Base-by-base conservation (phyloP, 2,888 invertebrate genomes). In the Latrodectus elegans region DNA sequence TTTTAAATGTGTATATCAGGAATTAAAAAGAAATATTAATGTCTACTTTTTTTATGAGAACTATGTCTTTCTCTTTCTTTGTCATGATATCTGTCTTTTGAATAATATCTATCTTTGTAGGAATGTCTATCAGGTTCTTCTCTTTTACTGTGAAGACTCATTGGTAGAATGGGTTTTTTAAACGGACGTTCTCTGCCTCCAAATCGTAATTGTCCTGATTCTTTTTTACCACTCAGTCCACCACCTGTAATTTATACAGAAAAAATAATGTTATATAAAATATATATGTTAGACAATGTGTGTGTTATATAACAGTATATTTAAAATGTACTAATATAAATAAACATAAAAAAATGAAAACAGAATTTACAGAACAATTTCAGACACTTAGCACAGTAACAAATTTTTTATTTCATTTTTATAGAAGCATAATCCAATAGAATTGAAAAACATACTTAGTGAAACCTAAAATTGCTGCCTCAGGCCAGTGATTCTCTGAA, bases 141-240 rank as follows among this genome's bases (percentile, higher is more conserved):
- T 73, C 60, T 81, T 10, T 26, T 55, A 4, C 53, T 72, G 14
- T 53, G 65, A n/a, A 60, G 15, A 38, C 71, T 82, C 15, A 74
- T n/a, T 22, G 81, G 83, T 9, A 88, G 14, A 89, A 91, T 91
- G 2, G 92, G 92, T 89, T 91, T 92, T 75, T 91, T 94, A 91
- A 96, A 97, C 0, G 96, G 96, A 90, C 96, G 93, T 81, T 95
- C 95, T 90, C 94, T 94, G 72, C 97, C 95, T 1, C 97, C 97
- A 93, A 97, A 97, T 88, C 97, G 92, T 68, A 97, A 93, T 91
- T 97, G 97, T 0, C 97, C 97, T 0, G 97, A 95, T 92, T 96
- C 96, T 91, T 96, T 96, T 90, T 94, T 94, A 0, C 97, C 97
- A 6, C 96, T 96, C 91, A 97, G 95, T 15, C 97, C 97, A 17